Evolutionary conservation across 2,797 vertebrate species (phyloP).

Genomic region (Orientallactaga sibirica): DNA sequence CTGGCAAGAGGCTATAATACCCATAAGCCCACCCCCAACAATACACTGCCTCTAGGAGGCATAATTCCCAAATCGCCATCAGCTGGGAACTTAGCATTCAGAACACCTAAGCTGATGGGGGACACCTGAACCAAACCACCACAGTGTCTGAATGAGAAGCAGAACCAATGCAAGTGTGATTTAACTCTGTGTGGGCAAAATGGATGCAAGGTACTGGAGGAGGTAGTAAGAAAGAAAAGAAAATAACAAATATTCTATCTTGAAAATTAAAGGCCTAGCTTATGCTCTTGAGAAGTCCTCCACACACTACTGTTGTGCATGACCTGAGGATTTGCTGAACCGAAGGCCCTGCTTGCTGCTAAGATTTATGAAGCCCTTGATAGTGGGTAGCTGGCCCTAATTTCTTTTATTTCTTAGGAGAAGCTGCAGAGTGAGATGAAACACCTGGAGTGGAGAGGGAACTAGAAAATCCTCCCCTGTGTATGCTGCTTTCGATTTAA

Average conservation of each 20-base stretch:
- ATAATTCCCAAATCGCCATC: too few species aligned
- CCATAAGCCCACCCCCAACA: too few species aligned
- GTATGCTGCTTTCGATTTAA: background rate
- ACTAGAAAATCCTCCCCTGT: constrained; percentile 7
- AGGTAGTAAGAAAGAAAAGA: background rate
- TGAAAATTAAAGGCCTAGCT: background rate
- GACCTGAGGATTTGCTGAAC: constrained; percentile 3
- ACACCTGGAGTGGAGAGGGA: constrained; percentile 50
- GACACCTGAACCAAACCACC: too few species aligned
- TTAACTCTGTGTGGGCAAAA: background rate
- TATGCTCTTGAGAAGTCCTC: constrained; percentile 20
- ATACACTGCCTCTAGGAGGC: too few species aligned
- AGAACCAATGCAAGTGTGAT: background rate
- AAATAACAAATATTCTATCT: background rate
- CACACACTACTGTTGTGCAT: background rate
- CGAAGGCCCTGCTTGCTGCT: constrained; percentile 27
- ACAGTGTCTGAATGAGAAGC: background rate
- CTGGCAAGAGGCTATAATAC: too few species aligned
- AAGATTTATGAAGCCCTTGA: constrained; percentile 67
- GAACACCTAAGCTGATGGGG: too few species aligned
- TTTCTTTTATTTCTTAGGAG: constrained; percentile 58
- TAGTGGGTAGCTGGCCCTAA: constrained; percentile 28
- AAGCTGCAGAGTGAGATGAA: constrained; percentile 64
- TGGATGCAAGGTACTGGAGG: background rate
- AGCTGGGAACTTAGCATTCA: too few species aligned